Evolutionary conservation across 2,888 invertebrate genomes (phyloP), one percentile per base, ranked within the genome.

Genomic region (Corythucha ciliata): DNA sequence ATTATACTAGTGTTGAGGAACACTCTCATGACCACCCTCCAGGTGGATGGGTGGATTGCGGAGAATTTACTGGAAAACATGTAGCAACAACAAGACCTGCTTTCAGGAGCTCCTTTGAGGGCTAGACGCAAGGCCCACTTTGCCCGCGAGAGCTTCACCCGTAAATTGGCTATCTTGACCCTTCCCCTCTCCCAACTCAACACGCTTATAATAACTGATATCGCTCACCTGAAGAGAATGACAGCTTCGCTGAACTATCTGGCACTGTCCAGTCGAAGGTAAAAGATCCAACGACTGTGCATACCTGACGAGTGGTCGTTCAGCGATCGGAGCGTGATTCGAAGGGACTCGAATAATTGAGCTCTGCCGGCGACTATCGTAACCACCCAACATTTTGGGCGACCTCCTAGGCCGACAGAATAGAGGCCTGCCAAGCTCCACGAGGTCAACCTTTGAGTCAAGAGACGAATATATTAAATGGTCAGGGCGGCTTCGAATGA

Each of bases 381-480:
- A 68, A 2, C 72, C 74, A 40, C 62, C 80, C 82, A 66, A 81
- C 54, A 86, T 69, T 60, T 84, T 79, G 0, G 88, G 88, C 67
- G 85, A 86, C 58, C 81, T 74, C 20, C 86, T 74, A 25, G 88
- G 87, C 33, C 87, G 77, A 64, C 87, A 86, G 68, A 90, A 90
- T 39, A 90, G 68, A 0, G 88, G 89, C 5, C 86, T 81, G 44
- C 33, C 41, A 59, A 79, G 67, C 59, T 85, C 83, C 46, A 77
- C 78, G 56, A 81, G 72, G 62, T 85, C 83, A n/a, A 64, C 64
- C 65, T 65, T n/a, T n/a, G n/a, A n/a, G n/a, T n/a, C n/a, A n/a
- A 48, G 29, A 57, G 41, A 37, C 42, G 29, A 45, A 45, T 12
- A 44, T 20, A 7, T 14, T 16, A 54, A n/a, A 32, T 39, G 21